Conservation (phyloP, 2,888 invertebrate genomes). For the Muscina levida region DNA sequence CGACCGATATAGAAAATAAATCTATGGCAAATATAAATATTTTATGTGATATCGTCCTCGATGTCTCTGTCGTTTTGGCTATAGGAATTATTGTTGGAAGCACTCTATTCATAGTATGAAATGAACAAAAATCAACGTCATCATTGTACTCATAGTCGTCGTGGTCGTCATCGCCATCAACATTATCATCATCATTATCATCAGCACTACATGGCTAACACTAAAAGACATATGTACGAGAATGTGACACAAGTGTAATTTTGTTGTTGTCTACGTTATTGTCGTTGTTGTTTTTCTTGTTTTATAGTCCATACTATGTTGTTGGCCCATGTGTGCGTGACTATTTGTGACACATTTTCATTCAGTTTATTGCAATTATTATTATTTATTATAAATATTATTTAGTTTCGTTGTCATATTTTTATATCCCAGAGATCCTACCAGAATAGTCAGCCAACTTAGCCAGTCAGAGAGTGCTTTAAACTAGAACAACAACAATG, state of each 20-base stretch:
- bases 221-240: too few relatives aligned
- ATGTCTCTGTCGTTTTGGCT: neutral
- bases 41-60: neutral
- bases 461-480: neutral
- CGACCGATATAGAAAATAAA: constrained; percentile 8
- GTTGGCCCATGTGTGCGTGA: neutral
- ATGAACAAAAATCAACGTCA: neutral
- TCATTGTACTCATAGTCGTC: neutral
- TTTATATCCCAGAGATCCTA: neutral
- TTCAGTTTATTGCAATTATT: constrained; percentile 16
- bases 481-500: neutral
- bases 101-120: neutral
- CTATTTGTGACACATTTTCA: constrained; percentile 7
- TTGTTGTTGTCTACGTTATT: too few relatives aligned
- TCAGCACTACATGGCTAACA: too few relatives aligned
- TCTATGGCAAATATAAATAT: constrained; percentile 9
- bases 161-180: too few relatives aligned
- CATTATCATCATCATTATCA: too few relatives aligned
- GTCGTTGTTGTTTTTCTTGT: neutral
- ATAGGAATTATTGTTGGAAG: neutral
- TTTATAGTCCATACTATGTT: neutral
- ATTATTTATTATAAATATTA: constrained; percentile 24
- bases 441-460: too few relatives aligned
- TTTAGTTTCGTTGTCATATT: constrained; percentile 8
- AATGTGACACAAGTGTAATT: too few relatives aligned